Evolutionary conservation across 2,797 vertebrate species (phyloP), one percentile per base, ranked within the genome.

Genomic region (Eptatretus atami): DNA sequence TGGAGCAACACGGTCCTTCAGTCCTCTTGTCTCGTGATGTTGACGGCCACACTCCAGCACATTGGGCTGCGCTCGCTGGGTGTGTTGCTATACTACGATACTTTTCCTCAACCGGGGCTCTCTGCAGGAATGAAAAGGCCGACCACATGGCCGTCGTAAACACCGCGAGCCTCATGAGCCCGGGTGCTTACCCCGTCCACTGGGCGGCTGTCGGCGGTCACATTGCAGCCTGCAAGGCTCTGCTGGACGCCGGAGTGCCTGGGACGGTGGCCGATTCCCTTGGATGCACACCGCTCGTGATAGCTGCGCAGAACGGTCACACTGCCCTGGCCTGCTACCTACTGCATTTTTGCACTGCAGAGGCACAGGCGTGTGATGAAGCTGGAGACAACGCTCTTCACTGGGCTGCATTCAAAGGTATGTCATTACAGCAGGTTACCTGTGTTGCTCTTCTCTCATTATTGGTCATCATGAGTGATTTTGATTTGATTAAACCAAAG

Each of bases 381-480:
- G 66, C 71, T 64, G 66, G 54, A n/a, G 66, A 71, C 66, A 73
- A 67, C 19, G 68, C 70, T 52, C 61, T 70, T 54, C 69, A 73
- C 63, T 67, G 68, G 66, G 53, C 69, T 60, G 66, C 60, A 11
- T 71, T 71, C 66, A 66, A 69, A 65, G 72, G 65, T 65, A 3
- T 44, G 31, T 44, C 31, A 44, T 44, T 44, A 44, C 6, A 44
- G 31, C 31, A 44, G 31, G 31, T 44, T 44, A 44, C 31, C 31
- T 44, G 31, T 44, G 31, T 44, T 44, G 31, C 6, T 44, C 31
- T 44, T 44, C 31, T 5, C 1, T 5, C 31, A 44, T 44, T 44
- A 44, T 44, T 44, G 31, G 31, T 44, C 31, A 44, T 44, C 31
- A 44, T 44, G 4, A 8, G 31, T 44, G 31, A 44, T 44, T 44